Evolutionary conservation across 2,888 invertebrate species (phyloP).

Genomic region (Apotomis turbidana): DNA sequence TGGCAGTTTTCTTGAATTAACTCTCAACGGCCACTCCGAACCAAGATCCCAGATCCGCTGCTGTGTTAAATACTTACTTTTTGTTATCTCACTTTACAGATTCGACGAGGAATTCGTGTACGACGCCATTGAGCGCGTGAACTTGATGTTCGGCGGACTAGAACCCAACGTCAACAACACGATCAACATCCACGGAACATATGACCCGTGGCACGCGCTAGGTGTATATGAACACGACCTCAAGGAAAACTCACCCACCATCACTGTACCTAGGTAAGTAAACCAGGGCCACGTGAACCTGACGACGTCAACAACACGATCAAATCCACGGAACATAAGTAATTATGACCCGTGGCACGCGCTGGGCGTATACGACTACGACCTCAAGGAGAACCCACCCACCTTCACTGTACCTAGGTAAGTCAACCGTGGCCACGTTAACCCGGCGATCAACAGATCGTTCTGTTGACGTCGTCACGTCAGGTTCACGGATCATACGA

Average conservation of each 20-base stretch:
- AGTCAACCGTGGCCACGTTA: too few species aligned
- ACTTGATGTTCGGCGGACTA: constrained; percentile 78
- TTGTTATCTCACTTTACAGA: constrained; percentile 50
- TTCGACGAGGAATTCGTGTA: constrained; percentile 70
- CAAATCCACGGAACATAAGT: constrained; percentile 82
- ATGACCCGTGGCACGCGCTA: constrained; percentile 84
- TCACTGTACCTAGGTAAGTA: constrained; percentile 66
- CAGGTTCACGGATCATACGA: too few species aligned
- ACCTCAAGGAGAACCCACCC: constrained; percentile 69
- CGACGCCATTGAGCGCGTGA: constrained; percentile 74
- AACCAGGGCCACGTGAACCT: constrained; percentile 68
- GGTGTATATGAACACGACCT: constrained; percentile 75
- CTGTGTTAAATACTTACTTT: neutral
- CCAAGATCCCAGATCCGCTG: too few species aligned
- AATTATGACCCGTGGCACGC: constrained; percentile 85
- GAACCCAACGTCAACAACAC: constrained; percentile 79
- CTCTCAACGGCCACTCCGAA: too few species aligned
- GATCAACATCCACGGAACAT: constrained; percentile 82
- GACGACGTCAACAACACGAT: constrained; percentile 79
- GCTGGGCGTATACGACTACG: constrained; percentile 75
- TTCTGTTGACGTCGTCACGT: too few species aligned
- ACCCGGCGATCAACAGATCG: too few species aligned
- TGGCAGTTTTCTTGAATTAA: too few species aligned
- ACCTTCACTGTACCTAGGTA: constrained; percentile 61
- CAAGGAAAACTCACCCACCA: constrained; percentile 69